Evolutionary conservation across 2,888 invertebrate genomes (phyloP), one percentile per base, ranked within the genome.

Genomic region (Ctena decussata): DNA sequence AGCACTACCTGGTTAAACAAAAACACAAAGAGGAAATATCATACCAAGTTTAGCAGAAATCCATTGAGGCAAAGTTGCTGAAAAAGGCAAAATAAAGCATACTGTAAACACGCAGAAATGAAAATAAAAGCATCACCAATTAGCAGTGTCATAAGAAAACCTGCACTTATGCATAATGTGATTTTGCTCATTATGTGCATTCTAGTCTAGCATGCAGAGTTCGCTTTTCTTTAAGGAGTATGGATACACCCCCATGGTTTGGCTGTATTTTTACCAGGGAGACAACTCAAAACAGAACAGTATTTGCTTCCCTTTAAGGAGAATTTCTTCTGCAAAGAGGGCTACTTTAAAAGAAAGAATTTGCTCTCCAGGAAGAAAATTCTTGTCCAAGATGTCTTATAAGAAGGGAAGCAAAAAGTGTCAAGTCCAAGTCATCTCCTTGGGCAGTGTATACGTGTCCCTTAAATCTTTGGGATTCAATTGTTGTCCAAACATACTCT

Each of bases 41-140:
- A 65, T 65, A 65, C 65, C 65, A 65, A 65, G 35, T 65, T 65
- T 65, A 65, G 65, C 65, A 65, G 65, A 35, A 27, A 65, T 65
- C 65, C 65, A 65, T 65, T 8, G 32, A 65, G 65, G 30, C 65
- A 65, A 65, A 65, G 18, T 65, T 35, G 65, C 65, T 65, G 65
- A 65, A 65, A 65, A 65, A 65, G 35, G 35, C 32, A 65, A n/a
- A n/a, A 35, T 18, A 65, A 65, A 35, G 35, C 32, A 35, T 65
- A 35, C 6, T 32, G 65, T 21, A 65, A 18, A 65, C 0, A 35
- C 1, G 12, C 35, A 5, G n/a, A 12, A 65, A 35, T 18, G 32
- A 65, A 65, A 2, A 18, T 8, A 35, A 35, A 65, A 35, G 5
- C 12, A 15, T 5, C 15, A 30, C 1, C 57, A 57, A 30, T 27